Conservation (phyloP, 2,888 invertebrate species). For the Synergus gifuensis region DNA sequence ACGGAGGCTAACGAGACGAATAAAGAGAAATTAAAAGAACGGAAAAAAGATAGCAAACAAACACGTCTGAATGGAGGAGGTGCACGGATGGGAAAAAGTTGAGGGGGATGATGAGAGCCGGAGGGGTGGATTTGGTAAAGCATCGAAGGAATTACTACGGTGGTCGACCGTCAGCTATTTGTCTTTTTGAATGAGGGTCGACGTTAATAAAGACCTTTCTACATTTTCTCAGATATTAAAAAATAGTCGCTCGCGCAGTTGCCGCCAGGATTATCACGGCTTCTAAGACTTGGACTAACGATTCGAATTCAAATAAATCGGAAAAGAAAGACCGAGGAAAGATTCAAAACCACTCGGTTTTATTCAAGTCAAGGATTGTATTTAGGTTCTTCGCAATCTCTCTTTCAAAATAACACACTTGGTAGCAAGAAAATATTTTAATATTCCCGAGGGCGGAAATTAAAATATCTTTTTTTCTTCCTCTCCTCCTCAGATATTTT, state of each 20-base stretch:
- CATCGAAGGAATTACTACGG: slow-evolving; percentile 53
- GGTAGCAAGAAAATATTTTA: not conserved
- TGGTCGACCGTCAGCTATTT: slow-evolving; percentile 48
- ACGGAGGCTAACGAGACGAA: slow-evolving; percentile 48
- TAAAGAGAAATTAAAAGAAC: slow-evolving; percentile 55
- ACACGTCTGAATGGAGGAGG: slow-evolving; percentile 43
- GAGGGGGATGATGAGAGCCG: slow-evolving; percentile 47
- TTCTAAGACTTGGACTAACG: slow-evolving; percentile 6
- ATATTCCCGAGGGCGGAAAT: not conserved
- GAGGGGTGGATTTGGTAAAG: slow-evolving; percentile 56
- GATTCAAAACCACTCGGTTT: not conserved
- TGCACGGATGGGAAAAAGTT: slow-evolving; percentile 43
- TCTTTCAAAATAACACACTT: not conserved
- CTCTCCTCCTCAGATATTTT: not conserved
- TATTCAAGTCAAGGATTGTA: not conserved
- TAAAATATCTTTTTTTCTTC: not conserved
- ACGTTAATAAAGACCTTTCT: slow-evolving; percentile 48
- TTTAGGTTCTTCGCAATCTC: not conserved
- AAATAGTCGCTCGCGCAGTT: slow-evolving; percentile 25
- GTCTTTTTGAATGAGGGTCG: slow-evolving; percentile 47
- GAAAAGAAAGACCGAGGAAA: not conserved
- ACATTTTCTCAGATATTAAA: slow-evolving; percentile 43
- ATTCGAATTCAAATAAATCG: not conserved
- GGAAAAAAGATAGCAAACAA: slow-evolving; percentile 52
- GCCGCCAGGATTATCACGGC: not conserved